phyloP scores from a whole-genome alignment of 2,888 invertebrate genomes.

The Gastracanthus pulcherrimus region DNA sequence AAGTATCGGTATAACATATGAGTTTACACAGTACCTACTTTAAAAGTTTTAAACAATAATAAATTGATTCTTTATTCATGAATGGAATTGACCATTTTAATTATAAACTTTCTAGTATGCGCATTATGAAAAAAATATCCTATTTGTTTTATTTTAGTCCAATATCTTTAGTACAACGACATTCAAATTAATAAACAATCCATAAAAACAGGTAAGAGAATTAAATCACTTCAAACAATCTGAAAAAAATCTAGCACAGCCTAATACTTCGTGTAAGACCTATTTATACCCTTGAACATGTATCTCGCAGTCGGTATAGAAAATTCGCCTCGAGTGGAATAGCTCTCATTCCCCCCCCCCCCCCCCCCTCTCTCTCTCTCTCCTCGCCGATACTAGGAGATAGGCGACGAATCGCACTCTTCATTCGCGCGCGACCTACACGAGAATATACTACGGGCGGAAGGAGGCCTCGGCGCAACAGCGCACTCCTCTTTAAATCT shows the following conservation, averaged over 20 bases:
- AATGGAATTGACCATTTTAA: too few relatives aligned
- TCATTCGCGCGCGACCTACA: constrained; percentile 66
- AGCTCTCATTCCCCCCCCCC: neutral
- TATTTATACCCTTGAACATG: neutral
- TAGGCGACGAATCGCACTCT: constrained; percentile 41
- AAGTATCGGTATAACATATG: too few relatives aligned
- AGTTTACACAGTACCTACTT: too few relatives aligned
- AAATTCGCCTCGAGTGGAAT: constrained; percentile 1
- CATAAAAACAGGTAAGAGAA: too few relatives aligned
- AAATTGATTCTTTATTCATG: too few relatives aligned
- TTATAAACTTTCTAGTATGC: too few relatives aligned
- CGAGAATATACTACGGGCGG: constrained; percentile 71
- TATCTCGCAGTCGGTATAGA: neutral
- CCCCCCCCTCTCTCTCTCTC: neutral
- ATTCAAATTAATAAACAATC: too few relatives aligned
- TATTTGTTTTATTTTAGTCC: too few relatives aligned
- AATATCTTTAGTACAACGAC: too few relatives aligned
- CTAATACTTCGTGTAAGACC: neutral
- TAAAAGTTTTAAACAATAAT: too few relatives aligned
- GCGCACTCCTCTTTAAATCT: constrained; percentile 59
- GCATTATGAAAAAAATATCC: too few relatives aligned
- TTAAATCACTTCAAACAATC: too few relatives aligned
- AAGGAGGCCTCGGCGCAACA: constrained; percentile 35
- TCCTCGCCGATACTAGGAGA: neutral
- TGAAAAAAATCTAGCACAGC: neutral